Conservation (phyloP, 2,888 invertebrate genomes). For the Stictocephala bisonia region DNA sequence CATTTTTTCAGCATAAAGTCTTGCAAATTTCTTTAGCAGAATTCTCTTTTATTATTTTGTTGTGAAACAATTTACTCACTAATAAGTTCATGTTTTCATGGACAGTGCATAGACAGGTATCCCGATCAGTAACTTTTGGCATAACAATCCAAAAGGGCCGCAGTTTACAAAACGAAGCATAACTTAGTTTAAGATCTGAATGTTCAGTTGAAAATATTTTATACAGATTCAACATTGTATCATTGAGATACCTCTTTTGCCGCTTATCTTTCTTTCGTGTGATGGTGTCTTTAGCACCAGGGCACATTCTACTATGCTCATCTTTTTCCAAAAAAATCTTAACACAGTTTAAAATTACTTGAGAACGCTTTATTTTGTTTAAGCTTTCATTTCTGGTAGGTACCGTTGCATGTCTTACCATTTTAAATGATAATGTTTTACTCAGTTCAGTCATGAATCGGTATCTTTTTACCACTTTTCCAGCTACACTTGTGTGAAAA, state of each 20-base stretch:
- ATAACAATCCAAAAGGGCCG: constrained; percentile 55
- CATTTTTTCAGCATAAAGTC: constrained; percentile 1
- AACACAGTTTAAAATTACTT: constrained; percentile 18
- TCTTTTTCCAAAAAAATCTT: constrained; percentile 57
- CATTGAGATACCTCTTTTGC: constrained; percentile 56
- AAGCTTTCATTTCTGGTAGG: background rate
- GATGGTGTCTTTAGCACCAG: constrained; percentile 59
- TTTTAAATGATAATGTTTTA: background rate
- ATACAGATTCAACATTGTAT: constrained; percentile 57
- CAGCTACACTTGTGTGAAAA: too few species aligned
- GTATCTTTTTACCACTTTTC: background rate
- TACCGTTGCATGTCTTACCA: background rate
- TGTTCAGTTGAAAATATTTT: constrained; percentile 53
- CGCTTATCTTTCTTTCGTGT: constrained; percentile 56
- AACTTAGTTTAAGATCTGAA: constrained; percentile 42
- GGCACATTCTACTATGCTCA: constrained; percentile 56
- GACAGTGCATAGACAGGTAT: constrained; percentile 1
- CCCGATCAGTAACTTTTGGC: constrained; percentile 52
- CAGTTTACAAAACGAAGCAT: constrained; percentile 53
- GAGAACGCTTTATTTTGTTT: background rate
- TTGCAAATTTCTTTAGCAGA: background rate
- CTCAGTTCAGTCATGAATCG: background rate
- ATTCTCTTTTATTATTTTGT: background rate
- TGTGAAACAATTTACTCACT: background rate
- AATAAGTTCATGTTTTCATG: constrained; percentile 12